Conservation (phyloP, 2,113 vertebrate genomes). For the Leucopsar rothschildi region DNA sequence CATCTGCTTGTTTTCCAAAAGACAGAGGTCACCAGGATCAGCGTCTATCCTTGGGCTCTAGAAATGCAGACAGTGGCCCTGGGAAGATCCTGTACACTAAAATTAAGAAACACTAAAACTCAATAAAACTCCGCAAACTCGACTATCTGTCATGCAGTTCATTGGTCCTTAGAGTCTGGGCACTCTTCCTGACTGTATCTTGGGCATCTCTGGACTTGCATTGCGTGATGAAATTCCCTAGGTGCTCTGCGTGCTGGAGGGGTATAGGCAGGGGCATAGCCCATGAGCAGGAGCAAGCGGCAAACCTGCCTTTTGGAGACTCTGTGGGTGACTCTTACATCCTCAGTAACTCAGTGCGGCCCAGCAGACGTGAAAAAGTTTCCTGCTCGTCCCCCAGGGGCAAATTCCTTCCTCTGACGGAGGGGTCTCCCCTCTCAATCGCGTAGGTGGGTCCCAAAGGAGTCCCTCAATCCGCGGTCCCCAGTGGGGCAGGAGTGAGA, state of each 20-base stretch:
- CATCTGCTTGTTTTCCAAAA: background rate
- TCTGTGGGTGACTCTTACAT: background rate
- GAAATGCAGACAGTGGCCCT: background rate
- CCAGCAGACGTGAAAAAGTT: background rate
- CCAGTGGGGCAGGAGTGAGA: rapidly evolving
- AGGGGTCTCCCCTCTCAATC: background rate
- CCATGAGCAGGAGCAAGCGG: rapidly evolving
- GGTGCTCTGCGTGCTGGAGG: rapidly evolving
- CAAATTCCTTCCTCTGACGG: rapidly evolving
- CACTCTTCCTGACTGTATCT: background rate
- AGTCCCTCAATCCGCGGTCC: rapidly evolving
- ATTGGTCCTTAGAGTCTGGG: background rate
- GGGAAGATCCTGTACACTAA: background rate
- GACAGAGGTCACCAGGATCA: background rate
- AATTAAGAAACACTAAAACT: background rate
- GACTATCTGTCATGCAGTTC: background rate
- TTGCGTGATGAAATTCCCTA: background rate
- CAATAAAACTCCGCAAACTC: background rate
- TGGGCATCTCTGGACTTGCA: rapidly evolving
- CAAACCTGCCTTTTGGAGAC: background rate
- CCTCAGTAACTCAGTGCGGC: rapidly evolving
- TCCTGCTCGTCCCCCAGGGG: rapidly evolving
- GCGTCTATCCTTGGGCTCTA: background rate
- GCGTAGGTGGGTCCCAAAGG: rapidly evolving
- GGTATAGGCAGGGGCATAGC: background rate